A percentile compares a stretch with the other conserved stretches of the same genome.
Conservation (phyloP, 1,140 invertebrate genomes). For the Lamellibrachia luymesi region DNA sequence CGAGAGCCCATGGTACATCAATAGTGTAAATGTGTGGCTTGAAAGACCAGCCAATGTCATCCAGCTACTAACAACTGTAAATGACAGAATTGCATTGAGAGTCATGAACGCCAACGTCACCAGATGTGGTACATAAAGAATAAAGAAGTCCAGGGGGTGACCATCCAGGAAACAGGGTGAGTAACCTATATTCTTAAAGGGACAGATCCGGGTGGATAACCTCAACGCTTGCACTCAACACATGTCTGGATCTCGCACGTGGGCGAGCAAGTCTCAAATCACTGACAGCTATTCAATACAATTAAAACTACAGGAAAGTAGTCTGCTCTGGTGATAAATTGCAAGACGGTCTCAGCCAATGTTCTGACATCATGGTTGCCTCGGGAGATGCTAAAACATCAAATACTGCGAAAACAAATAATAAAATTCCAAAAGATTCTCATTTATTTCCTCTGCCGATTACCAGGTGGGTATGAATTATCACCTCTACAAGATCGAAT, state of each 20-base stretch:
- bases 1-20: too few species aligned
- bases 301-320: neutral
- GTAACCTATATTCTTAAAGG: neutral
- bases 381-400: neutral
- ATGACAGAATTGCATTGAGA: too few species aligned
- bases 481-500: neutral
- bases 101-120: too few species aligned
- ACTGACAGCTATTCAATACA: neutral
- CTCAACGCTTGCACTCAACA: neutral
- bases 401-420: neutral
- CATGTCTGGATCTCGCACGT: neutral
- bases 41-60: too few species aligned
- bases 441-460: neutral
- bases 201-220: neutral
- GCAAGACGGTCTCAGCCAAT: neutral
- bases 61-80: too few species aligned
- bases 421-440: constrained; percentile 1
- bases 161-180: too few species aligned
- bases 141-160: too few species aligned
- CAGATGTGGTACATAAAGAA: too few species aligned
- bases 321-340: neutral
- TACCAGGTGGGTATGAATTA: neutral
- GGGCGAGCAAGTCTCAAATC: neutral
- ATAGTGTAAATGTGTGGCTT: too few species aligned
- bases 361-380: neutral